These are phyloP conservation scores for Girardinichthys multiradiatus DNA, from an alignment of 2,113 vertebrate species.

Conservation along the genomic window DNA sequence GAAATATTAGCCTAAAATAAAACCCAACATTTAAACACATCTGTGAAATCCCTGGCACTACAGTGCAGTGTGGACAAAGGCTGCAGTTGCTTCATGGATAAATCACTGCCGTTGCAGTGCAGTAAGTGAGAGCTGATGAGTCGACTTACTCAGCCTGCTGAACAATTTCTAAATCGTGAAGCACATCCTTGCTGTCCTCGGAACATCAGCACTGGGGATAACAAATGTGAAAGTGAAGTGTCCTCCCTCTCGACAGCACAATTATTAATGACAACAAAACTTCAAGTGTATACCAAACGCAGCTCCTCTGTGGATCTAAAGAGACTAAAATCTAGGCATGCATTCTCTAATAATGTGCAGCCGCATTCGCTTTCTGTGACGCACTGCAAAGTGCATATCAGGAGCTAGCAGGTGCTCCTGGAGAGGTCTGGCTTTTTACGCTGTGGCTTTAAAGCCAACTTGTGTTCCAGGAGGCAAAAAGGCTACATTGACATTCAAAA, in stretches of 20 bases:
- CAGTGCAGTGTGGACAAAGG: slow-evolving; percentile 22
- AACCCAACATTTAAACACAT: slow-evolving; percentile 68
- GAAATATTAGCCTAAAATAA: slow-evolving; percentile 53
- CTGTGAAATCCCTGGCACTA: slow-evolving; percentile 63
- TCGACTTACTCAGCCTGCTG: slow-evolving; percentile 41
- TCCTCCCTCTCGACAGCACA: slow-evolving; percentile 42
- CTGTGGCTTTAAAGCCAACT: slow-evolving; percentile 46
- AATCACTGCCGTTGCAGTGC: slow-evolving; percentile 52
- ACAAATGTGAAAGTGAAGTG: slow-evolving; percentile 42
- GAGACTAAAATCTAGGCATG: slow-evolving; percentile 71
- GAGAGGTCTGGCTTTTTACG: slow-evolving; percentile 53
- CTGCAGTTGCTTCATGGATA: slow-evolving; percentile 56
- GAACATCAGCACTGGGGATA: slow-evolving; percentile 29
- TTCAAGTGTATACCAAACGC: slow-evolving; percentile 81
- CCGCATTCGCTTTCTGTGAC: slow-evolving; percentile 47
- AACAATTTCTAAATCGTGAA: slow-evolving; percentile 41
- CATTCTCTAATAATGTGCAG: slow-evolving; percentile 62
- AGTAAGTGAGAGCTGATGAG: slow-evolving; percentile 33
- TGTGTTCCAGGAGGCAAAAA: slow-evolving; percentile 53
- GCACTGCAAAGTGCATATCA: slow-evolving; percentile 67
- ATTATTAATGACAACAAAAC: slow-evolving; percentile 66
- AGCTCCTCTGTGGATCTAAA: slow-evolving; percentile 52
- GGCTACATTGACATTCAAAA: slow-evolving; percentile 61
- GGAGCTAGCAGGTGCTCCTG: slow-evolving; percentile 52
- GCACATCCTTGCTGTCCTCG: slow-evolving; percentile 21